Evolutionary conservation across 1,140 invertebrate species (phyloP).

Genomic region (Aphaenogaster floridana): DNA sequence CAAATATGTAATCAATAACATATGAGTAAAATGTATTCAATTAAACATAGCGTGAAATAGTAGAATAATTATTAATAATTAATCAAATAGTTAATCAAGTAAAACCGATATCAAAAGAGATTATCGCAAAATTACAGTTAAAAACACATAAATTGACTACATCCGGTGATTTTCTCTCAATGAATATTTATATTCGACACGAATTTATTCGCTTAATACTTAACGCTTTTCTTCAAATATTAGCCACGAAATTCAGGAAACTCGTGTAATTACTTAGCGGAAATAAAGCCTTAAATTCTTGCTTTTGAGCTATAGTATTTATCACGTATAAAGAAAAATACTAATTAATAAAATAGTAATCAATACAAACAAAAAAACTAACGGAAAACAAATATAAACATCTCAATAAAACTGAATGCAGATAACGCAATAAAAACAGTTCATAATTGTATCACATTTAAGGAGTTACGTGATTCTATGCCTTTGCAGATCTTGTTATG

Average conservation of each 20-base stretch:
- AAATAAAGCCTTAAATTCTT: not conserved
- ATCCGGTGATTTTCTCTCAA: not conserved
- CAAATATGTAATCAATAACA: slow-evolving; percentile 13
- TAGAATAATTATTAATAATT: not conserved
- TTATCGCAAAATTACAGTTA: not conserved
- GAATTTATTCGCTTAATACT: not conserved
- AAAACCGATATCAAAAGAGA: not conserved
- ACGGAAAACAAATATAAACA: not conserved
- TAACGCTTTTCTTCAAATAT: not conserved
- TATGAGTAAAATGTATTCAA: not conserved
- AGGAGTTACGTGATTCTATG: not conserved
- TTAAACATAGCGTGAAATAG: not conserved
- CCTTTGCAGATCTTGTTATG: slow-evolving; percentile 44
- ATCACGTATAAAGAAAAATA: not conserved
- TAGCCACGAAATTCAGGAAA: not conserved
- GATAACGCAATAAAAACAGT: not conserved
- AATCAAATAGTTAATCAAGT: not conserved
- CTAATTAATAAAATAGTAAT: slow-evolving; percentile 13
- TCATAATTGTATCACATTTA: slow-evolving; percentile 35
- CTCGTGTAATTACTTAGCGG: not conserved
- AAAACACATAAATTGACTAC: not conserved
- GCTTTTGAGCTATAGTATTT: not conserved
- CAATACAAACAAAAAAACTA: not conserved
- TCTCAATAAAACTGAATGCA: not conserved
- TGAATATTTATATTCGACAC: not conserved